Base-by-base conservation (phyloP, 2,797 vertebrate genomes). In the Phrynocephalus guinanensis region DNA sequence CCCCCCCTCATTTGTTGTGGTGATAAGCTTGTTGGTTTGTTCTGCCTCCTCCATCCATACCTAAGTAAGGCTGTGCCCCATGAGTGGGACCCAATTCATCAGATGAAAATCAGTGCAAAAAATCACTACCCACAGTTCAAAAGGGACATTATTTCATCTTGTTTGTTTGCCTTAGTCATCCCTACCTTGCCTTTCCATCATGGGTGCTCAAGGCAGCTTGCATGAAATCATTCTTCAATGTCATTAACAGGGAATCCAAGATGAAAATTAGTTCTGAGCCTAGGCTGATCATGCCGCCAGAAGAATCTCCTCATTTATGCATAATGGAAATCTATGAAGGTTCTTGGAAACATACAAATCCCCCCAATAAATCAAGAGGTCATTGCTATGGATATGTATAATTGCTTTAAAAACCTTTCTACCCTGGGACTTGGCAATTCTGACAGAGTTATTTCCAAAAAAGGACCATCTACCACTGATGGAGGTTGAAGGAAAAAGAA, bases 291-390 rank as follows among this genome's bases (percentile, higher is more conserved):
- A 73, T 28, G 7, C 28, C 48, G 70, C 20, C 38, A 72, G 60
- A 52, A 73, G 70, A 63, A 50, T 2, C 52, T 75, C 26, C 52
- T 28, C 38, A 63, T 3, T 6, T 83, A 52, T 77, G 60, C 22
- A 38, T 52, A 82, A 82, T 30, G 13, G 72, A 75, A 86, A 18
- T 15, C 15, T 79, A 79, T 33, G 15, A 70, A 56, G 63, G 50
- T 78, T 60, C 30, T 72, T 86, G 38, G 77, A 38, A 71, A 52
- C 33, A 24, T 33, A 79, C 50, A 52, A 79, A 86, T 78, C 63
- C 22, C 10, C 20, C 48, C 60, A 44, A 82, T 63, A 76, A 76
- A 82, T 66, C 28, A 66, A 71, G 22, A 30, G 22, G 8, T 67
- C 56, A 82, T 24, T n/a, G 8, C 28, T 44, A 20, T 56, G 24